Percentiles rank a stretch among this genome's conserved stretches.
Evolutionary conservation across 1,140 invertebrate genomes (phyloP).

Genomic region (Magallana ariakensis): DNA sequence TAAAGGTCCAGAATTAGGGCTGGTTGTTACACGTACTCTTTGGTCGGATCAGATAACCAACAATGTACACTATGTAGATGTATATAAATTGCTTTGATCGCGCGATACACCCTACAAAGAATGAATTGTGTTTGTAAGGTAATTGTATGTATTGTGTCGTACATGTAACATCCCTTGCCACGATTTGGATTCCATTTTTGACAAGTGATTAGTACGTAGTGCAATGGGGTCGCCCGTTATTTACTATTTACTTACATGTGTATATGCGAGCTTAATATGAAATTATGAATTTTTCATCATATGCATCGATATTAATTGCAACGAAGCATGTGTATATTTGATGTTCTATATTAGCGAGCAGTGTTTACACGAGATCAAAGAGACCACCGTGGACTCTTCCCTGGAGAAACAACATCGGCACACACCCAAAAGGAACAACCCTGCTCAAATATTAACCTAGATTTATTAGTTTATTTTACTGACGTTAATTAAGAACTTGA

Average conservation of each 20-base stretch:
- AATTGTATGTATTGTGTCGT: not conserved
- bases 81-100: not conserved
- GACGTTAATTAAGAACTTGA: not conserved
- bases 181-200: too few species aligned
- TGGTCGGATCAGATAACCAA: not conserved
- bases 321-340: not conserved
- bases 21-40: not conserved
- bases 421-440: too few species aligned
- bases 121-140: not conserved
- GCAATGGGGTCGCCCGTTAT: not conserved
- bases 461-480: not conserved
- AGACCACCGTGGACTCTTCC: too few species aligned
- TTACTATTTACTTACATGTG: not conserved
- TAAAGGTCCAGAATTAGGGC: not conserved
- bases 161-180: not conserved
- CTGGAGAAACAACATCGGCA: too few species aligned
- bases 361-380: conserved; percentile 12
- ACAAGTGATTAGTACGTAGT: too few species aligned
- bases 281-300: not conserved
- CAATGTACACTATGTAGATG: not conserved
- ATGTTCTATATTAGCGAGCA: not conserved
- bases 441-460: not conserved
- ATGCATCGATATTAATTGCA: conserved; percentile 1
- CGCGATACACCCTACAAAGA: not conserved
- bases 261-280: not conserved